Conservation (phyloP, 2,888 invertebrate species). For the Leptinotarsa rubiginosa region DNA sequence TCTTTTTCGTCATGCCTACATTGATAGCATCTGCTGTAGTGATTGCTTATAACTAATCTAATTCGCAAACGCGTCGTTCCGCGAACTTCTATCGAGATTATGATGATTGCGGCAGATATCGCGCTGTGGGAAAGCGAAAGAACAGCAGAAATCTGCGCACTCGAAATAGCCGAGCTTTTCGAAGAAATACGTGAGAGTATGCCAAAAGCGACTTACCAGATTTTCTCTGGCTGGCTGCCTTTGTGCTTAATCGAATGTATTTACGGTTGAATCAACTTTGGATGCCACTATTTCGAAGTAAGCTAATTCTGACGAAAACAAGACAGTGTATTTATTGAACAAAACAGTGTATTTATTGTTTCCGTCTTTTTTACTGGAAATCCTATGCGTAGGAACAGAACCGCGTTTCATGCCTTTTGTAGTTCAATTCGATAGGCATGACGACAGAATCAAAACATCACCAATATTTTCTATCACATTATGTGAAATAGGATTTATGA, state of each 20-base stretch:
- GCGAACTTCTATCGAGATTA: slow-evolving; percentile 22
- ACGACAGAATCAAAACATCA: too few species aligned
- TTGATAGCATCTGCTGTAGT: slow-evolving; percentile 5
- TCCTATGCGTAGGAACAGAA: too few species aligned
- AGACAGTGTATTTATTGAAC: too few species aligned
- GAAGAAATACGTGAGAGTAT: slow-evolving; percentile 16
- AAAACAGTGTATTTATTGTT: too few species aligned
- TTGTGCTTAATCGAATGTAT: not conserved
- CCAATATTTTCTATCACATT: too few species aligned
- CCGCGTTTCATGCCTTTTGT: too few species aligned
- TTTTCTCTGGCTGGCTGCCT: not conserved
- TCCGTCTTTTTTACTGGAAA: too few species aligned
- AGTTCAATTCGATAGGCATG: too few species aligned
- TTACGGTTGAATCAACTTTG: not conserved
- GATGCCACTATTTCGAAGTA: not conserved
- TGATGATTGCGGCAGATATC: slow-evolving; percentile 18
- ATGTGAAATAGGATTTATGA: too few species aligned
- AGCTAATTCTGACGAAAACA: not conserved
- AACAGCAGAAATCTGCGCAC: not conserved
- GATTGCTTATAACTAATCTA: slow-evolving; percentile 23
- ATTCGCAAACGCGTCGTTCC: slow-evolving; percentile 25
- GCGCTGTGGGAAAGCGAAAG: slow-evolving; percentile 22
- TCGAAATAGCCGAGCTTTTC: slow-evolving; percentile 15
- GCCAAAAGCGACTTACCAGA: slow-evolving; percentile 8
- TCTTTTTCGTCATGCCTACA: too few species aligned